Evolutionary conservation across 2,113 vertebrate genomes (phyloP).

Genomic region (Rhea americana): DNA sequence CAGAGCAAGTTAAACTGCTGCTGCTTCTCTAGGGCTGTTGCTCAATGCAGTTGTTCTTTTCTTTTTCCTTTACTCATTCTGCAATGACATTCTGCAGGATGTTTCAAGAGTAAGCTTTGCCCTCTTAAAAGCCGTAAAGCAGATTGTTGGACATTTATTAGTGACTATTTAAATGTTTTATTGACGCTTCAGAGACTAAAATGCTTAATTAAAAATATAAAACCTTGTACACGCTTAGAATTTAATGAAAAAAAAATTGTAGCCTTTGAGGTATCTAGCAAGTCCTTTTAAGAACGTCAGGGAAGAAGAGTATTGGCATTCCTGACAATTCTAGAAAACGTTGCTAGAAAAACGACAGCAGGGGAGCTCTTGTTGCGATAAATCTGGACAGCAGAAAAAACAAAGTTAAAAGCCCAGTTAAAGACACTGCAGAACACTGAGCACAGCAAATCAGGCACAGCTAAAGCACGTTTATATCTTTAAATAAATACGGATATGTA

Average conservation of each 20-base stretch:
- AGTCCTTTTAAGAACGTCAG: neutral
- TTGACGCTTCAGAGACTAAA: neutral
- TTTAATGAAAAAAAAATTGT: neutral
- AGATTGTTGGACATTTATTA: neutral
- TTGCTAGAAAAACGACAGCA: neutral
- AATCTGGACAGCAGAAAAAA: neutral
- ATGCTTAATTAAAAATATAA: neutral
- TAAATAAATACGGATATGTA: constrained; percentile 10
- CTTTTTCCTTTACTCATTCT: neutral
- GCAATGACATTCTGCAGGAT: neutral
- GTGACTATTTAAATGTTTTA: neutral
- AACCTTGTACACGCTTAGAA: neutral
- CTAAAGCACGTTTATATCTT: neutral
- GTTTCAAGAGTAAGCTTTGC: neutral
- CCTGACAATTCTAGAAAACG: constrained; percentile 1
- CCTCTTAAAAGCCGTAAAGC: neutral
- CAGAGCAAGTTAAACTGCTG: neutral
- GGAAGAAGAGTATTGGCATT: neutral
- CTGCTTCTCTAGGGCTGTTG: neutral
- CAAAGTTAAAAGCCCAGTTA: neutral
- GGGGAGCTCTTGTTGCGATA: neutral
- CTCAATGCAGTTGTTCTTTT: neutral
- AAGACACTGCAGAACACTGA: neutral
- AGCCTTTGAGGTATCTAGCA: neutral
- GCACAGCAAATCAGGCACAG: neutral